Percentiles rank a stretch among this genome's conserved stretches.
Evolutionary conservation across 2,113 vertebrate genomes (phyloP).

Genomic region (Onychorhynchus coronatus): DNA sequence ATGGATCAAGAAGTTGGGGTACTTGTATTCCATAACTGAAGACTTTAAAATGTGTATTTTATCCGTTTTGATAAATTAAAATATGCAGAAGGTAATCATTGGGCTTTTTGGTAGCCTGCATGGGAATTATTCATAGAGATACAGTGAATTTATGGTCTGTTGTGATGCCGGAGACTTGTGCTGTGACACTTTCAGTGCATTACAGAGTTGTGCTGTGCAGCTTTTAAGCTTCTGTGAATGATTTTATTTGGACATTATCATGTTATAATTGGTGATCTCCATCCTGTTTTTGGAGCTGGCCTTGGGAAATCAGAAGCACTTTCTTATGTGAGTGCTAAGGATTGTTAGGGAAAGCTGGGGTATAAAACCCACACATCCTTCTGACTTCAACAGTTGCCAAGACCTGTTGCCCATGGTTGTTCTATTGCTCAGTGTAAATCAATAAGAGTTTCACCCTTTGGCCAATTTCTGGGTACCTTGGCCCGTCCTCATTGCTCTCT

Average conservation of each 20-base stretch:
- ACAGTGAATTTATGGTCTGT: rapidly evolving
- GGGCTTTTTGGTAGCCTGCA: neutral
- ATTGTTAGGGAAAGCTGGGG: neutral
- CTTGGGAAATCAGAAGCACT: neutral
- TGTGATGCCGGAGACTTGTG: neutral
- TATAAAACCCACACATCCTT: neutral
- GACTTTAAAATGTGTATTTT: neutral
- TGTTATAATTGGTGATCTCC: neutral
- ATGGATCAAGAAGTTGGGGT: neutral
- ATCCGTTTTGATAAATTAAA: neutral
- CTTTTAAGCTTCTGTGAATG: neutral
- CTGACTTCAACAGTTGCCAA: neutral
- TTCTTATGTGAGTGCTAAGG: neutral
- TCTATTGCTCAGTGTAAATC: constrained; percentile 17
- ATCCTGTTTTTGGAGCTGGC: neutral
- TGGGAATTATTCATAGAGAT: neutral
- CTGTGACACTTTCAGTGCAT: neutral
- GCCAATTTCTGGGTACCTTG: constrained; percentile 9
- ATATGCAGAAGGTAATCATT: neutral
- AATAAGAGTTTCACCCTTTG: constrained; percentile 35
- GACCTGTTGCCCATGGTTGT: constrained; percentile 29
- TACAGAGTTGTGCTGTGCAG: neutral
- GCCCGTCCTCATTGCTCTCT: neutral
- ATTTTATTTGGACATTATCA: neutral
- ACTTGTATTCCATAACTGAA: neutral